phyloP scores from a whole-genome alignment of 2,113 vertebrate genomes.

The Meleagris gallopavo region DNA sequence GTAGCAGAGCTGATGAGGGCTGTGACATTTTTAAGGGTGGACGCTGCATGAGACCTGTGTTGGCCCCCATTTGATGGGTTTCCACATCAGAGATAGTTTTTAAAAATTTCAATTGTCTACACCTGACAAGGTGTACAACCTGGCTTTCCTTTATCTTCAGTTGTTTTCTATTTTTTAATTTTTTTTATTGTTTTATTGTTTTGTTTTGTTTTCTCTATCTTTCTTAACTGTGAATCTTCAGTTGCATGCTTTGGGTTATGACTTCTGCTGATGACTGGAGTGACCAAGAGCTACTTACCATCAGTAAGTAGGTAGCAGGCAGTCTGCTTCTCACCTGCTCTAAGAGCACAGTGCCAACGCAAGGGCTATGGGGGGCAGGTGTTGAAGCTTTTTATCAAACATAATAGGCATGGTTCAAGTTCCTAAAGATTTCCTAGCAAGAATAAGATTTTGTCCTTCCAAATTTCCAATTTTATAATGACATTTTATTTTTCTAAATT shows the following conservation, averaged over 20 bases:
- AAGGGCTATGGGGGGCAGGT: neutral
- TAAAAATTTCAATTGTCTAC: constrained; percentile 3
- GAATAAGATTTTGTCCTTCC: neutral
- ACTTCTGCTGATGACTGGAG: neutral
- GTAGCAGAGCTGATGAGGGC: neutral
- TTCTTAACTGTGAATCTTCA: neutral
- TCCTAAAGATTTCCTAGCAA: neutral
- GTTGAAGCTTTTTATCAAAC: neutral
- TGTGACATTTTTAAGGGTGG: constrained; percentile 40
- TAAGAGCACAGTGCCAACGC: neutral
- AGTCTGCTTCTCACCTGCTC: neutral
- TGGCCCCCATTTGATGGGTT: neutral
- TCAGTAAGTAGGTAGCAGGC: neutral
- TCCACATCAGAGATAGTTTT: constrained; percentile 20
- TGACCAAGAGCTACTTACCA: neutral
- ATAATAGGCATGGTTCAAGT: neutral
- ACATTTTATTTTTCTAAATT: neutral
- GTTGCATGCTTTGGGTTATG: neutral
- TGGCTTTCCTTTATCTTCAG: neutral
- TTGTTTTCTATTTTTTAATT: neutral
- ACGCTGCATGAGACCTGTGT: constrained; percentile 24
- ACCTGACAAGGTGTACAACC: neutral
- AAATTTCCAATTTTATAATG: neutral
- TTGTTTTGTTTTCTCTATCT: neutral
- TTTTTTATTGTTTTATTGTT: too few relatives aligned